Base-by-base conservation (phyloP, 2,113 vertebrate species). In the Sinocyclocheilus maitianheensis region DNA sequence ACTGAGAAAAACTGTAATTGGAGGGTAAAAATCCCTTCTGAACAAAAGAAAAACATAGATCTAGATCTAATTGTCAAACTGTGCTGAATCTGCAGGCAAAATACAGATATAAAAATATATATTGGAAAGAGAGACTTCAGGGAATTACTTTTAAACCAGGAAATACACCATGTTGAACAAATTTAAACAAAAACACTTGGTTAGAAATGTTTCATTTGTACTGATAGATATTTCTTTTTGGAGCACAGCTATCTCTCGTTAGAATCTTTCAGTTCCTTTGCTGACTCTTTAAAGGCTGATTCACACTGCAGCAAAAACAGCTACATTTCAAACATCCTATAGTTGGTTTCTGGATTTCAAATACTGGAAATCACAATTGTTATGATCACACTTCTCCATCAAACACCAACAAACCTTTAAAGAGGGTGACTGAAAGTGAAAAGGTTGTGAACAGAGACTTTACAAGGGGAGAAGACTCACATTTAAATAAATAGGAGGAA, bases 61-160 rank as follows among this genome's bases (percentile, higher is more conserved):
- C 71, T 20, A 30, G 26, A 78, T 40, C 30, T 78, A 78, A 60
- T 79, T 60, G 77, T 79, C 30, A 60, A 55, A 79, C 48, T 37
- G 18, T 11, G 8, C 34, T 40, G 30, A 60, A 79, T 60, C 26
- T 12, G 26, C 77, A n/a, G 77, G 77, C 53, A 60, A 10, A 79
- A 79, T 22, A 22, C 30, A 58, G 16, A 78, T 2, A 78, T 37
- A 55, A 22, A 58, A 22, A 22, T 3, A 12, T 48, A 48, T 12
- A 1, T 12, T 60, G 53, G 14, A 55, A 77, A 77, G 53, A 37
- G n/a, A 60, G 53, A 79, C 77, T 60, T 79, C 18, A 34, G 51
- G 77, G 18, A 60, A 60, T 60, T 58, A 60, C n/a, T 30, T 30
- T 53, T 53, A 55, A 55, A 34, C 24, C 3, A 30, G 22, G 6